phyloP scores from a whole-genome alignment of 92 coral and sea anemone species.

The Isaurus tuberculatus region DNA sequence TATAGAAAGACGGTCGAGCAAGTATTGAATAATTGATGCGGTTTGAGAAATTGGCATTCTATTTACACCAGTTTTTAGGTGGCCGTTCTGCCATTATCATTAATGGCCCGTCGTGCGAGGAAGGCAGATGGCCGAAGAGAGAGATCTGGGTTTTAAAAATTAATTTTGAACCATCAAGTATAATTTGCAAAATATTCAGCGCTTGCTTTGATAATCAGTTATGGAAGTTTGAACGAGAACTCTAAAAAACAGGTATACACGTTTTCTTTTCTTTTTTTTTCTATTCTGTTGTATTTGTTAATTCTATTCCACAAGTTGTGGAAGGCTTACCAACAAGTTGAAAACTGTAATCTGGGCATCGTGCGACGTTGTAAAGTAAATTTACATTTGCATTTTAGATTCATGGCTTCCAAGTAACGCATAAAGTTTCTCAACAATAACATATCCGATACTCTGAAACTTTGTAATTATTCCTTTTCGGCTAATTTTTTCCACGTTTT shows the following conservation, averaged over 20 bases:
- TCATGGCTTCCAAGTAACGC: not conserved
- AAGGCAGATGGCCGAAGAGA: constrained; percentile 32
- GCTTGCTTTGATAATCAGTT: not conserved
- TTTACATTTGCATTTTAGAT: constrained; percentile 19
- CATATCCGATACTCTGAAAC: not conserved
- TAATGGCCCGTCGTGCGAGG: constrained; percentile 36
- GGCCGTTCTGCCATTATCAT: constrained; percentile 31
- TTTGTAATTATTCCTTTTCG: not conserved
- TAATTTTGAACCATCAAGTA: constrained; percentile 31
- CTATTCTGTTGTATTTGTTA: not conserved
- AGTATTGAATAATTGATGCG: constrained; percentile 32
- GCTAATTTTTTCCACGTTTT: not conserved
- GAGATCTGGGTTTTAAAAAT: constrained; percentile 34
- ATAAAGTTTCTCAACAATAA: not conserved
- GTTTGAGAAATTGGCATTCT: constrained; percentile 40
- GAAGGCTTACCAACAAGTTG: not conserved
- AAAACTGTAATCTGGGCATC: not conserved
- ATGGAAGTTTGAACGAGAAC: not conserved
- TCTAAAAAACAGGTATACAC: constrained; percentile 26
- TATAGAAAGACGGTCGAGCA: constrained; percentile 3
- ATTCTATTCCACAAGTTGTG: not conserved
- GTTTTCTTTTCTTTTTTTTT: not conserved
- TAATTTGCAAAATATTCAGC: constrained; percentile 35
- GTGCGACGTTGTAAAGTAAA: not conserved
- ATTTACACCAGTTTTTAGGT: constrained; percentile 21